These are phyloP conservation scores for Halotydeus destructor DNA, from an alignment of 1,140 invertebrate genomes.

Conservation along the genomic window DNA sequence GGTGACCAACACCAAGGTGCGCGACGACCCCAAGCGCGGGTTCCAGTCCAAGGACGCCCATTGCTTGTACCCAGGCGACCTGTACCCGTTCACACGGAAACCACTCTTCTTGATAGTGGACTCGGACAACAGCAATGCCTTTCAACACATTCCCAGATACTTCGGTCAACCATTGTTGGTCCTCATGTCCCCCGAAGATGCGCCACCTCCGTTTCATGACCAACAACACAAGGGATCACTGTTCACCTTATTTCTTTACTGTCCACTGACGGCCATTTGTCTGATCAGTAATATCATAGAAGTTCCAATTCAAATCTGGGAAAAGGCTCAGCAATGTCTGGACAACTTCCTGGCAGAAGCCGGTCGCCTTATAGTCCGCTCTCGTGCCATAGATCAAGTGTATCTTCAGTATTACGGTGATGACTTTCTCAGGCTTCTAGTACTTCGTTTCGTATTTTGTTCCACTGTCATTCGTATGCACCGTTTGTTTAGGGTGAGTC, in stretches of 20 bases:
- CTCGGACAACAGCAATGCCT: constrained; percentile 83
- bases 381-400: constrained; percentile 52
- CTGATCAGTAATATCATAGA: constrained; percentile 70
- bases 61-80: constrained; percentile 68
- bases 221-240: constrained; percentile 73
- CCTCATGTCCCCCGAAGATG: constrained; percentile 76
- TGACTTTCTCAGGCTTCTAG: constrained; percentile 67
- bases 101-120: constrained; percentile 84
- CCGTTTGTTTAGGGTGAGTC: constrained; percentile 38
- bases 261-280: constrained; percentile 76
- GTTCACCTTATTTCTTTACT: constrained; percentile 85
- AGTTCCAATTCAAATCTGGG: constrained; percentile 64
- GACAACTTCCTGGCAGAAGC: constrained; percentile 77
- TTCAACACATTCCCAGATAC: constrained; percentile 70
- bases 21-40: neutral
- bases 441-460: constrained; percentile 80
- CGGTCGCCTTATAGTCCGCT: constrained; percentile 52
- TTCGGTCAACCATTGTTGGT: constrained; percentile 88
- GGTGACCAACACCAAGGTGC: constrained; percentile 38
- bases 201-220: constrained; percentile 62
- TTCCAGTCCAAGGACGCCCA: constrained; percentile 10
- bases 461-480: constrained; percentile 66
- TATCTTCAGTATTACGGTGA: constrained; percentile 77
- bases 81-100: constrained; percentile 72
- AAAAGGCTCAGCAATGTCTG: constrained; percentile 63